A percentile compares a stretch with the other conserved stretches of the same genome.
phyloP scores from a whole-genome alignment of 2,113 vertebrate genomes.

The Neogale vison region DNA sequence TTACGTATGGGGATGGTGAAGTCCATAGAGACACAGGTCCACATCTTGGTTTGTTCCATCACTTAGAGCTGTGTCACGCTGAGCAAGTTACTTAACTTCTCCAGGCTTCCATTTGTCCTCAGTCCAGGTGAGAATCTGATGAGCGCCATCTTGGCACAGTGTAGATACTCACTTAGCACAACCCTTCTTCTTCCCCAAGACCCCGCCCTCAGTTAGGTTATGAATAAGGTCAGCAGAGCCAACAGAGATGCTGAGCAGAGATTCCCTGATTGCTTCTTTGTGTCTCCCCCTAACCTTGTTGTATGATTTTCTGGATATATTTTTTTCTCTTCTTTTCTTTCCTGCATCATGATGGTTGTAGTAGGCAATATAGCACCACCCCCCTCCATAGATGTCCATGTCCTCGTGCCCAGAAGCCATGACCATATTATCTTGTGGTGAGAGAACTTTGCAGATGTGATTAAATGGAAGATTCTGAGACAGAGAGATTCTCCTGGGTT shows the following conservation, averaged over 20 bases:
- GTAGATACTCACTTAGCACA: neutral
- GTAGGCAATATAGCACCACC: neutral
- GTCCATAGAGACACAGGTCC: fast-evolving
- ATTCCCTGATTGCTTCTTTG: neutral
- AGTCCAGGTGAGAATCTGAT: neutral
- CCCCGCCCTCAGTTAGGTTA: neutral
- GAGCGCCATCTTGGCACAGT: too few relatives aligned
- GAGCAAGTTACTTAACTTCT: neutral
- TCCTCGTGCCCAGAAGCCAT: neutral
- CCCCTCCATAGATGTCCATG: neutral
- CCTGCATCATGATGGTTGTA: neutral
- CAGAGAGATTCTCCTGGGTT: neutral
- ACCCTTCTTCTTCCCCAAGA: neutral
- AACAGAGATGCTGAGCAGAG: neutral
- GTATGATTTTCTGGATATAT: neutral
- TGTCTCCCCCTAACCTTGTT: neutral
- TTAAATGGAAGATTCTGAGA: neutral
- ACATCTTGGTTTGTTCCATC: neutral
- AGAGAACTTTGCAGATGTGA: neutral
- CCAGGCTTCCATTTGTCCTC: neutral
- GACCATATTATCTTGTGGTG: neutral
- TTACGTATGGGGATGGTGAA: neutral
- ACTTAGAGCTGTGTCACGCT: neutral
- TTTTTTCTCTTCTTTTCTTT: neutral
- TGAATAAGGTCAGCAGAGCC: neutral